Percentiles rank a stretch among this genome's conserved stretches.
Conservation (phyloP, 2,113 vertebrate species). For the Catharus fuscescens region DNA sequence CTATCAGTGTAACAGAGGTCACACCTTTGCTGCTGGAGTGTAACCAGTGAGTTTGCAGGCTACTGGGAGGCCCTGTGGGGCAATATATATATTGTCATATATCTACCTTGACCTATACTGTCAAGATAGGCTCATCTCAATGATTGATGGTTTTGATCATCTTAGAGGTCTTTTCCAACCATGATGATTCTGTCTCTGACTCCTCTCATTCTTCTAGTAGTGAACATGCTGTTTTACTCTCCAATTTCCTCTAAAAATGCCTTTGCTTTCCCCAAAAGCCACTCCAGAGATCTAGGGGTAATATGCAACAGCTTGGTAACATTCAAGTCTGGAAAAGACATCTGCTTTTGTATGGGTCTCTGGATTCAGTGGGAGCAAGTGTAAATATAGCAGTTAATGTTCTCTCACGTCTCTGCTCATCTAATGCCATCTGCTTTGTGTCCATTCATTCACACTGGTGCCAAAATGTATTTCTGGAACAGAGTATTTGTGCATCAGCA, state of each 20-base stretch:
- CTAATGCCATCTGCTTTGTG: slow-evolving; percentile 39
- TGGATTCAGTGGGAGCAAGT: slow-evolving; percentile 2
- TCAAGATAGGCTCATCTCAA: not conserved
- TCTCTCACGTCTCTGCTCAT: not conserved
- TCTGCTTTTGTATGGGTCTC: slow-evolving; percentile 49
- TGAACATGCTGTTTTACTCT: not conserved
- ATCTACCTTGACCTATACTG: not conserved
- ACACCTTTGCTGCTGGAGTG: not conserved
- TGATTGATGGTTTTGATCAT: not conserved
- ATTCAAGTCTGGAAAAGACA: slow-evolving; percentile 1
- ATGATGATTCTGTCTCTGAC: not conserved
- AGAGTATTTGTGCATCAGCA: slow-evolving; percentile 1
- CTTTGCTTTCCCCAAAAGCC: not conserved
- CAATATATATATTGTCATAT: no score
- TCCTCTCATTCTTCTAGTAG: not conserved
- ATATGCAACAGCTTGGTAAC: not conserved
- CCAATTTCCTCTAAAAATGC: not conserved
- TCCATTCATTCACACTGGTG: slow-evolving; percentile 32
- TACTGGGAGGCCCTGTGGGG: not conserved
- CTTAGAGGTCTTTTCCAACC: not conserved
- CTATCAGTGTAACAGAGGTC: not conserved
- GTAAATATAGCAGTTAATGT: slow-evolving; percentile 52
- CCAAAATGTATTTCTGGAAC: slow-evolving; percentile 7
- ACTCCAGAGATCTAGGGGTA: not conserved
- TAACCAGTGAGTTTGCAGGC: not conserved